phyloP scores from a whole-genome alignment of 1,140 invertebrate species.

The Apis florea region DNA sequence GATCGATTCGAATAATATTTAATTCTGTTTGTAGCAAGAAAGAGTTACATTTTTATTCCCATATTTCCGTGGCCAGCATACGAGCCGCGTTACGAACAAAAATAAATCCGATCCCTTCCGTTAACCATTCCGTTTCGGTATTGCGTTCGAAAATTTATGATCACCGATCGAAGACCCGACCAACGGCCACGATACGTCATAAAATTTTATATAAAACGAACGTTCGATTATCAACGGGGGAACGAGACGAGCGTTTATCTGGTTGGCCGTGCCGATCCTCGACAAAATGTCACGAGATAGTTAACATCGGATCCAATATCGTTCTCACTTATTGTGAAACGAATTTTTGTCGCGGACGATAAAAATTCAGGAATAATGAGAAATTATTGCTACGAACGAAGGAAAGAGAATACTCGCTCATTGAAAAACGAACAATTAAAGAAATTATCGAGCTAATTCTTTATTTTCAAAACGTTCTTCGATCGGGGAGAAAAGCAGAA shows the following conservation, averaged over 20 bases:
- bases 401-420: too few relatives aligned
- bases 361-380: conserved; percentile 1
- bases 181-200: not conserved
- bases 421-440: not conserved
- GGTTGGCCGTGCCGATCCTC: not conserved
- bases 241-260: conserved; percentile 12
- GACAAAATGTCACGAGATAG: not conserved
- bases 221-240: conserved; percentile 19
- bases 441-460: too few relatives aligned
- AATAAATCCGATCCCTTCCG: conserved; percentile 12
- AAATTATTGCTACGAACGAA: too few relatives aligned
- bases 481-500: too few relatives aligned
- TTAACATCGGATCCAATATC: not conserved
- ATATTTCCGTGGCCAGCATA: not conserved
- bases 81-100: not conserved
- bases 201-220: conserved; percentile 19
- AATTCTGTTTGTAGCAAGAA: not conserved
- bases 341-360: not conserved
- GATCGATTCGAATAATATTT: too few relatives aligned
- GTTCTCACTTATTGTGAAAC: not conserved
- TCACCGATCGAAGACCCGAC: not conserved
- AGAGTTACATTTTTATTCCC: not conserved
- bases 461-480: not conserved
- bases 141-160: conserved; percentile 31
- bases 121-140: not conserved